Percentiles rank a stretch among this genome's conserved stretches.
phyloP scores from a whole-genome alignment of 2,797 vertebrate species.

The Neoniphon sammara region DNA sequence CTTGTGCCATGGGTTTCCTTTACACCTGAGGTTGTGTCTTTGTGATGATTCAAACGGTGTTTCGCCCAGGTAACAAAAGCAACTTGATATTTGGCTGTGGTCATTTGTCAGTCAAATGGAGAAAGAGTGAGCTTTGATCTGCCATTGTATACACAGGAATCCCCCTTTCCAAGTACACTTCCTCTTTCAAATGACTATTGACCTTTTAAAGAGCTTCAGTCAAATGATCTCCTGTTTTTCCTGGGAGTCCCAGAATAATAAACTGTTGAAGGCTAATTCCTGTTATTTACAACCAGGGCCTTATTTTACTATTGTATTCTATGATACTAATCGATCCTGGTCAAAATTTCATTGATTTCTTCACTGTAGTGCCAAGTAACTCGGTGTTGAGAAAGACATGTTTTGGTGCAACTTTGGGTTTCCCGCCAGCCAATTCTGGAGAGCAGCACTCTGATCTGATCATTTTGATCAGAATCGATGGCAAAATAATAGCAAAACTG shows the following conservation, averaged over 20 bases:
- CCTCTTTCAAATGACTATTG: constrained; percentile 10
- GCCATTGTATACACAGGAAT: constrained; percentile 22
- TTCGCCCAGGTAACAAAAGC: constrained; percentile 43
- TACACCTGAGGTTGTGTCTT: constrained; percentile 20
- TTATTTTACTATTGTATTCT: too few relatives aligned
- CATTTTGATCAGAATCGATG: constrained; percentile 11
- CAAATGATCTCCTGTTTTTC: not conserved
- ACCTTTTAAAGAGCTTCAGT: not conserved
- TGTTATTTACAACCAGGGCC: too few relatives aligned
- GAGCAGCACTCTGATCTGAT: not conserved
- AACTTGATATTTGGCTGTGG: constrained; percentile 28
- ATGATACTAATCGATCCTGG: too few relatives aligned
- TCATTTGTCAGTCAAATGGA: constrained; percentile 56
- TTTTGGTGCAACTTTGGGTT: not conserved
- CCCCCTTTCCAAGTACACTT: constrained; percentile 8
- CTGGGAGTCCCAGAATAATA: not conserved
- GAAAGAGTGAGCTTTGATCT: constrained; percentile 21
- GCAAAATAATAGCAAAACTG: not conserved
- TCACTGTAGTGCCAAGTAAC: not conserved
- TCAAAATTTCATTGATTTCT: not conserved
- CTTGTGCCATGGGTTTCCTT: not conserved
- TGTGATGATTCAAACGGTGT: not conserved
- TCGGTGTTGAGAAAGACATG: too few relatives aligned
- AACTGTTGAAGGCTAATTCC: not conserved
- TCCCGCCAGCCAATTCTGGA: not conserved